Evolutionary conservation across 2,888 invertebrate genomes (phyloP).

Genomic region (Seira sanloemensis): DNA sequence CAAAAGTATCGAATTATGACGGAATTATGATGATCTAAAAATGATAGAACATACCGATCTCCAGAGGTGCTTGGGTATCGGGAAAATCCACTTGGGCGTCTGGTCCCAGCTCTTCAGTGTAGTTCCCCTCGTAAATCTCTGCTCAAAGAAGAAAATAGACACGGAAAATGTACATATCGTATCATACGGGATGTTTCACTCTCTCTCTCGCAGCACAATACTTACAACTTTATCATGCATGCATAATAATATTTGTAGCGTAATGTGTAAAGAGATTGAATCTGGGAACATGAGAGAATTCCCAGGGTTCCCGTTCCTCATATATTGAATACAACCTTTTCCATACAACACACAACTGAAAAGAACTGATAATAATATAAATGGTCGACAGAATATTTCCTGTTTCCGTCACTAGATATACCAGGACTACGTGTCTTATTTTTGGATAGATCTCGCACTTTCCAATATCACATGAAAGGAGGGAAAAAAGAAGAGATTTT

Average conservation of each 20-base stretch:
- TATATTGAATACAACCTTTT: background rate
- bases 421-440: too few relatives aligned
- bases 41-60: constrained; percentile 72
- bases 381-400: constrained; percentile 22
- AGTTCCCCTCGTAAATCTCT: constrained; percentile 73
- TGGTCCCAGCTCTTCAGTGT: constrained; percentile 68
- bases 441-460: background rate
- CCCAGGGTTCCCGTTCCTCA: constrained; percentile 20
- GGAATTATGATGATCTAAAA: background rate
- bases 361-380: constrained; percentile 18
- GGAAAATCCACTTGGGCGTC: constrained; percentile 68
- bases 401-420: constrained; percentile 16
- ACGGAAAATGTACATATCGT: background rate
- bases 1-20: background rate
- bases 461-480: background rate
- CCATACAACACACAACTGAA: too few relatives aligned
- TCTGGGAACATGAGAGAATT: constrained; percentile 17
- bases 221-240: constrained; percentile 21
- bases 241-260: too few relatives aligned
- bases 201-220: background rate
- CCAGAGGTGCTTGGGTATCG: constrained; percentile 70
- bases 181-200: too few relatives aligned
- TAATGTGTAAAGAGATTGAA: constrained; percentile 19
- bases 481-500: constrained; percentile 26
- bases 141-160: constrained; percentile 43